These are phyloP conservation scores for Oceanodroma tethys DNA, from an alignment of 2,113 vertebrate genomes.

Conservation along the genomic window DNA sequence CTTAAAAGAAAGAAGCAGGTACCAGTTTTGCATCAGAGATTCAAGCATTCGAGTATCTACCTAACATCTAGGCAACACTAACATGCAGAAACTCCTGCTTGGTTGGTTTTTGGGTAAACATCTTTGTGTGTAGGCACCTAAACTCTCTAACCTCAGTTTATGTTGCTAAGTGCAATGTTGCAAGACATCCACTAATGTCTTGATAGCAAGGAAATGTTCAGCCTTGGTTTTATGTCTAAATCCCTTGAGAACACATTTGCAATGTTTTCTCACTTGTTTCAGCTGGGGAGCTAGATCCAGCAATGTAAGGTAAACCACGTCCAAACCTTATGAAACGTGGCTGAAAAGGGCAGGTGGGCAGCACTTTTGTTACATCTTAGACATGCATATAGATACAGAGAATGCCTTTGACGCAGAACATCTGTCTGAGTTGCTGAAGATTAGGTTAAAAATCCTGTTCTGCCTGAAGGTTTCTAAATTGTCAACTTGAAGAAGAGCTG, in stretches of 20 bases:
- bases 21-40: neutral
- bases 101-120: neutral
- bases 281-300: neutral
- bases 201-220: neutral
- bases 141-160: neutral
- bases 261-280: neutral
- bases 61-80: neutral
- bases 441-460: neutral
- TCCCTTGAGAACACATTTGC: neutral
- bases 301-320: neutral
- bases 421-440: neutral
- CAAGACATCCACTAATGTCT: neutral
- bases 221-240: neutral
- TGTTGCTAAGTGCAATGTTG: neutral
- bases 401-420: neutral
- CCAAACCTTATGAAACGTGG: neutral
- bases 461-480: neutral
- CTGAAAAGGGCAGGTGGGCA: neutral
- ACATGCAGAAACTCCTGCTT: neutral
- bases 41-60: neutral
- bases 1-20: neutral
- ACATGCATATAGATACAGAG: too few species aligned
- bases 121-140: neutral
- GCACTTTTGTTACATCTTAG: neutral
- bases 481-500: neutral